phyloP scores from a whole-genome alignment of 2,113 vertebrate genomes.

The Onychostruthus taczanowskii region DNA sequence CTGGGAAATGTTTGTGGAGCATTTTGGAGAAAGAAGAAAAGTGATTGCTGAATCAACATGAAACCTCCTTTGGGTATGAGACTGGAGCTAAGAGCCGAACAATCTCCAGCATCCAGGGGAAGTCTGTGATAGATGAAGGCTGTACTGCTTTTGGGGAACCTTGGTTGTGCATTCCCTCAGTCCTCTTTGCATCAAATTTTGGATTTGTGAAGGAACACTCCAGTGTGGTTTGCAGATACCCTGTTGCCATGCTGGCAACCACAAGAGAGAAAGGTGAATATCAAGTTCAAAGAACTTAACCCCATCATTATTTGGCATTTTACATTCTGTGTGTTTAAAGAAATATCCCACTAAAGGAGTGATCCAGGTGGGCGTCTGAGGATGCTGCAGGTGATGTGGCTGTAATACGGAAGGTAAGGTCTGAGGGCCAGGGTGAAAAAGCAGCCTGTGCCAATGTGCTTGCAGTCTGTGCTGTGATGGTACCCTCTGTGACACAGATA shows the following conservation, averaged over 20 bases:
- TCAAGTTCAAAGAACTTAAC: not conserved
- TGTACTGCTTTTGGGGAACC: not conserved
- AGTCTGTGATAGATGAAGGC: not conserved
- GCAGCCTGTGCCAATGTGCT: accelerated
- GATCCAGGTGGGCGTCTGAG: not conserved
- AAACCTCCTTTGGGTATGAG: accelerated
- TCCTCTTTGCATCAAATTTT: not conserved
- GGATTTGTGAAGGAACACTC: not conserved
- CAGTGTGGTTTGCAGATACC: not conserved
- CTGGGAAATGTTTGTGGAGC: not conserved
- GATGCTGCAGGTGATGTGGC: not conserved
- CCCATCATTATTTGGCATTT: accelerated
- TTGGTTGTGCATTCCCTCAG: not conserved
- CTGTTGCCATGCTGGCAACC: not conserved
- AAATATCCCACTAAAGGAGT: not conserved
- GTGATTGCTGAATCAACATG: not conserved
- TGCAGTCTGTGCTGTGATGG: not conserved
- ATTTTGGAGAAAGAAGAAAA: not conserved
- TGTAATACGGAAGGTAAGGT: not conserved
- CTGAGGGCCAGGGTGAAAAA: accelerated
- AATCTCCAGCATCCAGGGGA: not conserved
- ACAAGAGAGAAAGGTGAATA: not conserved
- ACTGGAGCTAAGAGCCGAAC: not conserved
- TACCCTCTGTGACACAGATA: not conserved
- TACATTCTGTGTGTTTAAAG: not conserved